These are phyloP conservation scores for Nomia melanderi DNA, from an alignment of 1,140 invertebrate genomes.

Conservation along the genomic window DNA sequence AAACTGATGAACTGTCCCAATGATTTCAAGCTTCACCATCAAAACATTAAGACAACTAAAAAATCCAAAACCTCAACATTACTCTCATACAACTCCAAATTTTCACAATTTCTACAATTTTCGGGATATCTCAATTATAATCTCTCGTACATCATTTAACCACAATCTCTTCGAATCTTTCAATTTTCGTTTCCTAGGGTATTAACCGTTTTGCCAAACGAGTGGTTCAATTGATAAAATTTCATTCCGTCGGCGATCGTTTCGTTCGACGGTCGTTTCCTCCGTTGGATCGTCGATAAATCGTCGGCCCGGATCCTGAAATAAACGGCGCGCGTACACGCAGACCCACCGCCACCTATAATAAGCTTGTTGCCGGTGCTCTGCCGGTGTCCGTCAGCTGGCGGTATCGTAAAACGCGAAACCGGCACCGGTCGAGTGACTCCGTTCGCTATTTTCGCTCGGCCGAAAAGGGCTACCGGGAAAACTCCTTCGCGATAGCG, in stretches of 20 bases:
- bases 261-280: not conserved
- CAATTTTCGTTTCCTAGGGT: no score
- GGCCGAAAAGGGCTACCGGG: conserved; percentile 13
- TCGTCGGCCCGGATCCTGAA: not conserved
- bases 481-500: conserved; percentile 39
- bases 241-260: no score
- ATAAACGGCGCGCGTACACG: conserved; percentile 12
- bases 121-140: no score
- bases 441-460: conserved; percentile 43
- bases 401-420: conserved; percentile 46
- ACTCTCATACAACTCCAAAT: no score
- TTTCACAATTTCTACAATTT: no score
- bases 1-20: no score
- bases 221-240: no score
- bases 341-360: conserved; percentile 6
- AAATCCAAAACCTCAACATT: no score
- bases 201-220: no score
- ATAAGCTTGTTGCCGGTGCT: not conserved
- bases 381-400: conserved; percentile 4
- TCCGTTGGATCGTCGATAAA: not conserved
- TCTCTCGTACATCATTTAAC: not conserved
- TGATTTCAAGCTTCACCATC: no score
- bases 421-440: conserved; percentile 7
- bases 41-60: no score
- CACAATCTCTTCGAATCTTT: no score